Base-by-base conservation (phyloP, 2,113 vertebrate genomes). In the Synodontis membranacea region DNA sequence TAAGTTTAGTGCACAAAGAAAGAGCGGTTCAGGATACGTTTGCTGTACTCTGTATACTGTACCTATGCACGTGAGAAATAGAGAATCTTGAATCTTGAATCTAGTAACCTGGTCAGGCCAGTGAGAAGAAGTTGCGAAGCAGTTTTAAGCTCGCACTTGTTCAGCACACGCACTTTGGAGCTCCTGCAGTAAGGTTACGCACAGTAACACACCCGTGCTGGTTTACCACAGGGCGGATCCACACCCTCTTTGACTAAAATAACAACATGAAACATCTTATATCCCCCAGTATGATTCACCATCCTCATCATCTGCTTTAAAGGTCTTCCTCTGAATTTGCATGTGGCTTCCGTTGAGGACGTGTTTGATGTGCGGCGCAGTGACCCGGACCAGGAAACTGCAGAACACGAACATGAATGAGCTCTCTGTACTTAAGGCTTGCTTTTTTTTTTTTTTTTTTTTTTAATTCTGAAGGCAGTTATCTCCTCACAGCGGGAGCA, bases 141-240 rank as follows among this genome's bases (percentile, higher is more conserved):
- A 74, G 48, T 76, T 84, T 75, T 17, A 74, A 74, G 50, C 14
- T 17, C n/a, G 34, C 34, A n/a, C 4, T 28, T 48, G 46, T 70
- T 74, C 74, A n/a, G 23, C 28, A 78, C n/a, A 28, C 28, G 19
- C 75, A 50, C 25, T n/a, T 50, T 79, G 48, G 37, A 76, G 19
- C 44, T 39, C 2, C 62, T 80, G 62, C 44, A 86, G 58, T 86
- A 31, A 62, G 34, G 42, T 82, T 44, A 56, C 44, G 50, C 34
- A 1, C 74, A 86, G n/a, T 54, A 44, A 86, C 82, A 82, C 52
- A 28, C 76, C 81, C 72, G 31, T 90, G 19, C 90, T 93, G 94
- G 94, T 94, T 90, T 85, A 93, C 94, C 94, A 92, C 94, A 95
- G 94, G 95, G 95, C 28, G 94, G 94, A 89, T 89, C 44, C 92